A percentile compares a stretch with the other conserved stretches of the same genome.
Conservation (phyloP, 2,797 vertebrate species). For the Crenichthys baileyi region DNA sequence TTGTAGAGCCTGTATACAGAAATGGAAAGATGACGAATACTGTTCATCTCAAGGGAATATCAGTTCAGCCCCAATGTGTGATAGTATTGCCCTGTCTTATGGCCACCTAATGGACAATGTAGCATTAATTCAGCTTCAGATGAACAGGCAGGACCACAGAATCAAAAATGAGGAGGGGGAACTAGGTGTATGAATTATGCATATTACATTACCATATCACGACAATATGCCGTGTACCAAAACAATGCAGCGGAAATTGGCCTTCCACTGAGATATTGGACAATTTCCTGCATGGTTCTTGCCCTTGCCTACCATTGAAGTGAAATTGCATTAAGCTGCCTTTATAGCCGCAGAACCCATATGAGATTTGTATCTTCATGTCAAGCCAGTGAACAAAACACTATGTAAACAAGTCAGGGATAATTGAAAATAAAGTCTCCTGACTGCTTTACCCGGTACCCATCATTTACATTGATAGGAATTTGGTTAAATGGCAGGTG, state of each 20-base stretch:
- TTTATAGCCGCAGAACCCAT: constrained; percentile 84
- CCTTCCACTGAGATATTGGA: constrained; percentile 88
- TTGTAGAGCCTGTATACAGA: constrained; percentile 51
- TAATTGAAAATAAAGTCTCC: constrained; percentile 93
- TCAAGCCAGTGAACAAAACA: constrained; percentile 80
- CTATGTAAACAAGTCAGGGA: constrained; percentile 92
- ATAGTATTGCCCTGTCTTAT: constrained; percentile 83
- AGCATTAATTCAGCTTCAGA: constrained; percentile 89
- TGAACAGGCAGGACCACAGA: constrained; percentile 88
- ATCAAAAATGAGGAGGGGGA: constrained; percentile 83
- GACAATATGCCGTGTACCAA: constrained; percentile 81
- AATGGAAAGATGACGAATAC: constrained; percentile 69
- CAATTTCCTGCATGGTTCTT: constrained; percentile 94
- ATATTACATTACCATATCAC: constrained; percentile 88
- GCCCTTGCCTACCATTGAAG: constrained; percentile 91
- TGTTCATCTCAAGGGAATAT: constrained; percentile 72
- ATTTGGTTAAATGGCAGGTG: constrained; percentile 83
- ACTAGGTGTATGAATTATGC: constrained; percentile 93
- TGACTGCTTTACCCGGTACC: constrained; percentile 86
- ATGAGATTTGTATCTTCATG: constrained; percentile 84
- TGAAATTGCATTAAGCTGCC: constrained; percentile 92
- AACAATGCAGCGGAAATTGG: constrained; percentile 88
- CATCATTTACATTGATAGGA: constrained; percentile 86
- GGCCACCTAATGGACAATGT: constrained; percentile 84
- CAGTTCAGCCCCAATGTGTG: constrained; percentile 79